Base-by-base conservation (phyloP, 2,888 invertebrate genomes). In the Caenorhabditis macrosperma region DNA sequence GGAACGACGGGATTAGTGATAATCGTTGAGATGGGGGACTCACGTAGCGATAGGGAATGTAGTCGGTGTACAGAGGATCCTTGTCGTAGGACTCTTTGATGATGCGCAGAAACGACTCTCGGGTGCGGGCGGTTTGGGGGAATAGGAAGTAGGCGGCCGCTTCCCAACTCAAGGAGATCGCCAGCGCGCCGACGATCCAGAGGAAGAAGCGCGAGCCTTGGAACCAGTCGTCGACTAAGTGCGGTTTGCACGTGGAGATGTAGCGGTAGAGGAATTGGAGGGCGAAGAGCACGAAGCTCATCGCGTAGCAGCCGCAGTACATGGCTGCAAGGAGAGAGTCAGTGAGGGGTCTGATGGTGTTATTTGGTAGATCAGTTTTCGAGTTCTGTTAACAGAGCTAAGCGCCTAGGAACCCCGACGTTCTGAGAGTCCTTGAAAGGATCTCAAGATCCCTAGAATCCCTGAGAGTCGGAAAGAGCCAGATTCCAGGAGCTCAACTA, bases 271-370 rank as follows among this genome's bases (percentile, higher is more conserved):
- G 17, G 26, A 74, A 74, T 33, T 74, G 74, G 15, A 74, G 66
- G 28, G 74, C 74, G 30, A 66, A 74, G 0, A 74, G 48, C 0
- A 50, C 59, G 38, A 74, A 74, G 41, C 74, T 74, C 57, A 66
- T 55, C 2, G 72, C 72, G n/a, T 64, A 74, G 24, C 72, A 72
- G 4, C 72, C 54, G 28, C 72, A 72, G 35, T 72, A 72, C 35
- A 48, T 55, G 15, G 69, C 69, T 71, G 33, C 22, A 55, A 55
- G n/a, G 1, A n/a, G n/a, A n/a, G n/a, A n/a, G n/a, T n/a, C n/a
- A n/a, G n/a, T n/a, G n/a, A n/a, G n/a, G n/a, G n/a, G n/a, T n/a
- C n/a, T n/a, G n/a, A n/a, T n/a, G n/a, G n/a, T n/a, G n/a, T n/a
- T n/a, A n/a, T n/a, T n/a, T n/a, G n/a, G n/a, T n/a, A n/a, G n/a